These are phyloP conservation scores for Tachystola acroxantha DNA, from an alignment of 2,888 invertebrate genomes.

Conservation along the genomic window DNA sequence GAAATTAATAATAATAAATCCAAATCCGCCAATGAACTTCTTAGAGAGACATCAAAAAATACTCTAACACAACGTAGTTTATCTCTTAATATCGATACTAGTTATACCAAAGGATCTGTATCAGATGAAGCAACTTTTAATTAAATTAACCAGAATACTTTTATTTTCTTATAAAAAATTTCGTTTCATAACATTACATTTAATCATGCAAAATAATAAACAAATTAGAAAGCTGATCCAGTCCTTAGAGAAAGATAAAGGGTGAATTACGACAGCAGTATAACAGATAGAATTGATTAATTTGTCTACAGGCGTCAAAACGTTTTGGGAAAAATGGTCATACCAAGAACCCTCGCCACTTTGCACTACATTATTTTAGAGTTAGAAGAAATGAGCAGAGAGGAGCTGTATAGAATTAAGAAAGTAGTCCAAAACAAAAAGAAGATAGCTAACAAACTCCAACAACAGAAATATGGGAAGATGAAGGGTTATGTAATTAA, in stretches of 20 bases:
- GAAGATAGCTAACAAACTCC: not conserved
- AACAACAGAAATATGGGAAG: not conserved
- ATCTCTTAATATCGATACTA: too few relatives aligned
- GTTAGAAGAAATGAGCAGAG: constrained; percentile 37
- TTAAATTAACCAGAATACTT: too few relatives aligned
- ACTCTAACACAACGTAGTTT: not conserved
- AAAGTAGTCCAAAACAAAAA: constrained; percentile 24
- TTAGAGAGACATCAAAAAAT: not conserved
- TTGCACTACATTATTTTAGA: constrained; percentile 31
- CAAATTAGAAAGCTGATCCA: constrained; percentile 8
- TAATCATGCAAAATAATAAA: not conserved
- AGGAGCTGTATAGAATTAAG: constrained; percentile 37
- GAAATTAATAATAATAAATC: not conserved
- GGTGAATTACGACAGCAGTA: constrained; percentile 14
- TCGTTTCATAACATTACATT: not conserved
- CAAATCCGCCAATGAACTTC: not conserved
- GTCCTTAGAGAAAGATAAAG: constrained; percentile 25
- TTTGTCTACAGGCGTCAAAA: constrained; percentile 31
- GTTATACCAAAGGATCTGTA: too few relatives aligned
- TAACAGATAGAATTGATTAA: constrained; percentile 1
- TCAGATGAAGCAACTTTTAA: too few relatives aligned
- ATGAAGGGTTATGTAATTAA: not conserved
- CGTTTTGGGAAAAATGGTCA: constrained; percentile 31
- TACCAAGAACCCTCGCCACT: constrained; percentile 31
- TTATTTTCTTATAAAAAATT: not conserved